Evolutionary conservation across 2,113 vertebrate genomes (phyloP).

Genomic region (Anguilla japonica): DNA sequence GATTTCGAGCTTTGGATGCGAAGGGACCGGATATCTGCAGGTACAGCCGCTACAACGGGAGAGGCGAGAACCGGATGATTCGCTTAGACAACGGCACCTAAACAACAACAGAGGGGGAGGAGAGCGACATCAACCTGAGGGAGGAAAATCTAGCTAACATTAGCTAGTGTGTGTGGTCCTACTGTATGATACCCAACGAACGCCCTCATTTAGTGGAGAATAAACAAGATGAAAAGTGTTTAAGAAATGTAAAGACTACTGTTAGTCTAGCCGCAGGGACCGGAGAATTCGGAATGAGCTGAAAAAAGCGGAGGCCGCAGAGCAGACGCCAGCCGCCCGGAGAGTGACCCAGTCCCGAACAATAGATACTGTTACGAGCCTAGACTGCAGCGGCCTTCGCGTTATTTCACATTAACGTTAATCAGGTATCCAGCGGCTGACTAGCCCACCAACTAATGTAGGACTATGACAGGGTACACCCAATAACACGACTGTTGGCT

Average conservation of each 20-base stretch:
- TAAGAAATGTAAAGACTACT: neutral
- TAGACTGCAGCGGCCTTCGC: neutral
- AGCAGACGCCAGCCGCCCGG: neutral
- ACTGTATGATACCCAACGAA: neutral
- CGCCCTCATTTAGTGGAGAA: neutral
- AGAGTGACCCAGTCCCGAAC: conserved; percentile 4
- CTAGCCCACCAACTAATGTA: neutral
- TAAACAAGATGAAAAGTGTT: neutral
- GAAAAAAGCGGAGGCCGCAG: conserved; percentile 17
- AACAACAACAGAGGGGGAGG: neutral
- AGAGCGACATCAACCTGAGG: conserved; percentile 1
- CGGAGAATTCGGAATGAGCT: conserved; percentile 13
- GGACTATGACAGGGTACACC: too few relatives aligned
- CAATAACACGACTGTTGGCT: too few relatives aligned
- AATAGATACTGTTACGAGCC: neutral
- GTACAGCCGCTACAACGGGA: neutral
- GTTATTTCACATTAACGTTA: neutral
- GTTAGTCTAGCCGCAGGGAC: neutral
- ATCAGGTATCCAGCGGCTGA: neutral
- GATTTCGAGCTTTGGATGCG: neutral
- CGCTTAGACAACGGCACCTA: neutral
- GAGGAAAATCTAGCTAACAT: neutral
- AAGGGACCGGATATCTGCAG: conserved; percentile 6
- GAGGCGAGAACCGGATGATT: neutral
- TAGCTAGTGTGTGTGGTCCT: neutral